Base-by-base conservation (phyloP, 2,113 vertebrate genomes). In the Caranx melampygus region DNA sequence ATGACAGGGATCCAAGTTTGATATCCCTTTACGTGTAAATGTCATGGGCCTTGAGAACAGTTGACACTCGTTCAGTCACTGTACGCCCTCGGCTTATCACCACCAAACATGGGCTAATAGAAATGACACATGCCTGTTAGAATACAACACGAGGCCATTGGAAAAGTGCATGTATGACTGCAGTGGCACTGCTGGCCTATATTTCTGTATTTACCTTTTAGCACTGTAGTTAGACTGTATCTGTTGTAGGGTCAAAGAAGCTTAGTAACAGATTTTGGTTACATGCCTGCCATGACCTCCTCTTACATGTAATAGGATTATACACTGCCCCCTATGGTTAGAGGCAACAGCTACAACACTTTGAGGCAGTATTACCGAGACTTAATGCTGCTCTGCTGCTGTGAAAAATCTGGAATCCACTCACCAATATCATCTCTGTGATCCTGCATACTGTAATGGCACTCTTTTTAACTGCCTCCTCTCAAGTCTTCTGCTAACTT, bases 21-120 rank as follows among this genome's bases (percentile, higher is more conserved):
- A 92, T 87, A 83, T 83, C 82, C 73, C 84, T 86, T 84, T 83
- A 81, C 44, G 77, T 87, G 84, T 93, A 92, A 94, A 92, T 92
- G 91, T 92, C 90, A 89, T 35, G 52, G 78, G 73, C 88, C 87
- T 91, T 88, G 79, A 90, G 75, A 87, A 86, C 79, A 83, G 83
- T 85, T 87, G 90, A 93, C 89, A 90, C 81, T 70, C 78, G 52
- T 70, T 93, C 88, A 2, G 69, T 91, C 90, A 88, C 75, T 78
- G 57, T 58, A 83, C 65, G 71, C 87, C 82, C 58, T 79, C 64
- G n/a, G 79, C 86, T 84, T 84, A 80, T 89, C 86, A 55, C 73
- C 52, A 11, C 37, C 75, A 75, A 90, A 89, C 88, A 85, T 81
- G 67, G 70, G n/a, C 88, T 81, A 79, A 86, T 86, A 85, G 80